Evolutionary conservation across 1,140 invertebrate species (phyloP), one percentile per base, ranked within the genome.

Genomic region (Colletes latitarsis): DNA sequence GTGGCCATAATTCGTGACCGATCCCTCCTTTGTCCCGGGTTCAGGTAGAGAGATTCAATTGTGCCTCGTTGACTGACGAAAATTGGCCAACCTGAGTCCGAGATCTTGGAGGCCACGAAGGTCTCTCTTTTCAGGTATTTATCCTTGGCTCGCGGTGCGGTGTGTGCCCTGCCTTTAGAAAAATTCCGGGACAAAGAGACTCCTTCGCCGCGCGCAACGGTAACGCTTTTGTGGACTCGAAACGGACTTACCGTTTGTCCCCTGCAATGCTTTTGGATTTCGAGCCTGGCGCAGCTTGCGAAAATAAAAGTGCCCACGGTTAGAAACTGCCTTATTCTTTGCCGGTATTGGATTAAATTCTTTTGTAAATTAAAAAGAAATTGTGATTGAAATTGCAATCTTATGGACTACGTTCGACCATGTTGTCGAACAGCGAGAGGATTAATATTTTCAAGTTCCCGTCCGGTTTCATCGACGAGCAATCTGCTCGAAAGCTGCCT

Each of bases 51-150:
- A 64, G 46, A 57, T 55, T 77, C 66, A 64, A 52, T 77, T 63
- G 57, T 77, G 49, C 21, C 46, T 14, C n/a, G 49, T 81, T 64
- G 66, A 64, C 58, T 64, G 74, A 81, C 58, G 49, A 77, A 63
- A 81, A 81, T 81, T 81, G 74, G 52, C 79, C 73, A 70, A 39
- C n/a, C 77, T 21, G 55, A 30, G 57, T 4, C 4, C 71, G 52
- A 15, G 53, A 52, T 73, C 57, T n/a, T 14, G 14, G 9, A 55
- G 53, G 55, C 46, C 14, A 17, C 41, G 21, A 3, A 30, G 63
- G 14, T 41, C 52, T 72, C 57, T 55, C 19, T 75, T 62, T 80
- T 80, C 72, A 80, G 78, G 71, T 80, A 80, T 74, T 80, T 80
- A 75, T 75, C 53, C 64, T 12, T 49, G 30, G 66, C 0, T 17